These are phyloP conservation scores for Ibycter americanus DNA, from an alignment of 2,797 vertebrate species.

Conservation along the genomic window DNA sequence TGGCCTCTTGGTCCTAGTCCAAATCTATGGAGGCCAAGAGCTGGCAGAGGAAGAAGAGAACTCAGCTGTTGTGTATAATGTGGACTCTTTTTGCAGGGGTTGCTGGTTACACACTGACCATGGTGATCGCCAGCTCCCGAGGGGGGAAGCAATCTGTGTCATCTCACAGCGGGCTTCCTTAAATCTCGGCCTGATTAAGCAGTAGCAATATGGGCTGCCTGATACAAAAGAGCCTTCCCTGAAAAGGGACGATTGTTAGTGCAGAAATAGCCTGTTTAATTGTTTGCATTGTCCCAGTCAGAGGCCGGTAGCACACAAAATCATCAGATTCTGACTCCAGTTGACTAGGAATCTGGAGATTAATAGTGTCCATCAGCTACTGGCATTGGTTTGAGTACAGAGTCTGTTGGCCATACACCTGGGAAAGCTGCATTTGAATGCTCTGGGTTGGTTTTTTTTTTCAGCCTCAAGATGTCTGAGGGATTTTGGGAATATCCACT, in stretches of 20 bases:
- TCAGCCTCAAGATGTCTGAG: neutral
- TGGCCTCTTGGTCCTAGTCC: neutral
- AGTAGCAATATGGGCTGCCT: slow-evolving; percentile 3
- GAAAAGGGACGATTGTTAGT: neutral
- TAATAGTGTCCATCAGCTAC: neutral
- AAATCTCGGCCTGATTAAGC: slow-evolving; percentile 56
- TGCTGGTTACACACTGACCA: neutral
- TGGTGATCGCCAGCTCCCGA: neutral
- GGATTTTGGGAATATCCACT: neutral
- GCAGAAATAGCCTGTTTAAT: slow-evolving; percentile 17
- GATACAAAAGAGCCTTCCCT: neutral
- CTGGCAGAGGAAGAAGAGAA: neutral
- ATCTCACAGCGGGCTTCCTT: slow-evolving; percentile 47
- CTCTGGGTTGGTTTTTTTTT: neutral
- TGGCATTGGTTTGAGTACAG: neutral
- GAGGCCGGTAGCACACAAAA: neutral
- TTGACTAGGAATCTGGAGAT: neutral
- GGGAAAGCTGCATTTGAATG: neutral
- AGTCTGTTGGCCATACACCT: neutral
- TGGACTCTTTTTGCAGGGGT: neutral
- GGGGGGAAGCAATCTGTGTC: slow-evolving; percentile 55
- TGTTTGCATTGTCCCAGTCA: neutral
- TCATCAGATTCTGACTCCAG: neutral
- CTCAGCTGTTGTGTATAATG: neutral
- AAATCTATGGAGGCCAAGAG: neutral